Evolutionary conservation across 2,797 vertebrate genomes (phyloP).

Genomic region (Epinephelus coioides): DNA sequence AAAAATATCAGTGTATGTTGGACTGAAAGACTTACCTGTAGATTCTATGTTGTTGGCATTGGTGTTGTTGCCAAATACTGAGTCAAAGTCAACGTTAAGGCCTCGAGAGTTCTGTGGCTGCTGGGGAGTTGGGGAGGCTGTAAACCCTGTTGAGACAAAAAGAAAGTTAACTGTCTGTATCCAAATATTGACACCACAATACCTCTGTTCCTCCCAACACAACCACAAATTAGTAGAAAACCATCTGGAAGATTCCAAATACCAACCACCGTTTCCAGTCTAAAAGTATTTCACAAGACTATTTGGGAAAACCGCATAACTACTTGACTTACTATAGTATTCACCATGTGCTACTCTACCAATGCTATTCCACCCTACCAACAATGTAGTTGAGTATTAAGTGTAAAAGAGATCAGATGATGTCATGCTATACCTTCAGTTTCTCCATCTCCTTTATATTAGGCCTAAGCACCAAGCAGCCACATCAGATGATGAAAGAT

Average conservation of each 20-base stretch:
- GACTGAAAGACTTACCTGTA: conserved; percentile 85
- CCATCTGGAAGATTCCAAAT: too few species aligned
- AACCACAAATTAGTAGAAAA: neutral
- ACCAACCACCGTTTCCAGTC: neutral
- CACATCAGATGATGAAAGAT: too few species aligned
- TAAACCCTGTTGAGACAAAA: conserved; percentile 84
- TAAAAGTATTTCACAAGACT: neutral
- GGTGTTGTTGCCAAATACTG: conserved; percentile 96
- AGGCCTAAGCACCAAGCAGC: too few species aligned
- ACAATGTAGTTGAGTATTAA: too few species aligned
- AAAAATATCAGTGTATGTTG: neutral
- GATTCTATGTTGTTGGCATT: conserved; percentile 90
- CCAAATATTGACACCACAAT: neutral
- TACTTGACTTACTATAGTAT: too few species aligned
- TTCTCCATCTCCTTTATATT: too few species aligned
- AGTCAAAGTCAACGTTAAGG: conserved; percentile 97
- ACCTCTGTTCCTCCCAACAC: neutral
- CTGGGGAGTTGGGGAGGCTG: conserved; percentile 89
- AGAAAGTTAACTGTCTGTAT: neutral
- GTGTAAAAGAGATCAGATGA: too few species aligned
- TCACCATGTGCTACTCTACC: too few species aligned
- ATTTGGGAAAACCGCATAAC: too few species aligned
- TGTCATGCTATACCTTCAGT: too few species aligned
- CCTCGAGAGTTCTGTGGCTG: conserved; percentile 90
- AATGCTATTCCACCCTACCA: too few species aligned